Evolutionary conservation across 1,140 invertebrate species (phyloP).

Genomic region (Ruditapes philippinarum): DNA sequence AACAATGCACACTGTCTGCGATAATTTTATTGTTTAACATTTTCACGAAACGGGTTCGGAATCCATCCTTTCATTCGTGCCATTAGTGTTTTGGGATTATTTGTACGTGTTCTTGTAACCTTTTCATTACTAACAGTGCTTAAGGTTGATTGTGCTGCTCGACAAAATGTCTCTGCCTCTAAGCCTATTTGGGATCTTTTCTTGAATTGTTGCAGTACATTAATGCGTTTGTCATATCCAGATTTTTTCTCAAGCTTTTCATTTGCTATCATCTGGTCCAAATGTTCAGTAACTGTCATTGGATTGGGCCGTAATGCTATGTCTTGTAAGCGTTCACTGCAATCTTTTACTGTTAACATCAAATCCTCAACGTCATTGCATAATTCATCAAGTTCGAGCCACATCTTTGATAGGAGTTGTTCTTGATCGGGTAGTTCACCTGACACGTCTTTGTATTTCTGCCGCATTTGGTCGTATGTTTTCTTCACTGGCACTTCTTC

Average conservation of each 20-base stretch:
- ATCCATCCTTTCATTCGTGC: too few species aligned
- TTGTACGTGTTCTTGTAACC: too few species aligned
- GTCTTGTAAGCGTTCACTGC: constrained; percentile 38
- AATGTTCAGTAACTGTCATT: constrained; percentile 29
- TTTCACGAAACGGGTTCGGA: too few species aligned
- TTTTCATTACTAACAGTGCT: neutral
- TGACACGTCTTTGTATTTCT: constrained; percentile 14
- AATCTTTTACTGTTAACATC: constrained; percentile 29
- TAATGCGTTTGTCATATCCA: constrained; percentile 18
- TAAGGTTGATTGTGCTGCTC: neutral
- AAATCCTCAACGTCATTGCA: neutral
- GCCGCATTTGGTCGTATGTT: constrained; percentile 18
- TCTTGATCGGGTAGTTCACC: constrained; percentile 35
- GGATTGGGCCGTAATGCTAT: constrained; percentile 56
- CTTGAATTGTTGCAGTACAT: neutral
- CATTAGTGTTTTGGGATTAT: too few species aligned
- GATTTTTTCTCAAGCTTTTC: constrained; percentile 25
- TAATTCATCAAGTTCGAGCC: constrained; percentile 25
- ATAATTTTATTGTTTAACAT: too few species aligned
- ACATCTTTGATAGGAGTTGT: constrained; percentile 30
- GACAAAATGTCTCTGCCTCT: neutral
- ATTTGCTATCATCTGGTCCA: constrained; percentile 51
- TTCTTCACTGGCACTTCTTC: neutral
- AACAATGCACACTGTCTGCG: too few species aligned
- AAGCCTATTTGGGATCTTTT: neutral